Evolutionary conservation across 1,140 invertebrate species (phyloP).

Genomic region (Achroia grisella): DNA sequence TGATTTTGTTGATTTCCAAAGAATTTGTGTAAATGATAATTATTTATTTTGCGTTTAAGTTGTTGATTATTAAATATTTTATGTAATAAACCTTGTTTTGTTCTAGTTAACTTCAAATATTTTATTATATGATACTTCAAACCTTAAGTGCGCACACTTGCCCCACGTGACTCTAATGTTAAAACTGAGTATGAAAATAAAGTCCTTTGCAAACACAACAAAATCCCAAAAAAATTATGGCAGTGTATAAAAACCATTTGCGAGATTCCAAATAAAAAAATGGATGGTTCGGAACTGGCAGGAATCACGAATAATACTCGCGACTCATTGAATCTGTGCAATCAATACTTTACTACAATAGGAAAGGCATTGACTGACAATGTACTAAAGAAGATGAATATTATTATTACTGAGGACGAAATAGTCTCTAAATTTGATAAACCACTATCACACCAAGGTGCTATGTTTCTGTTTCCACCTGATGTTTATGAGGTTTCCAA

Average conservation of each 20-base stretch:
- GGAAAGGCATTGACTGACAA: background rate
- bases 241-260: conserved; percentile 3
- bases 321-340: background rate
- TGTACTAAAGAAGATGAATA: background rate
- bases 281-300: background rate
- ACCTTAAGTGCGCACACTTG: too few species aligned
- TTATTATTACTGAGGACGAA: background rate
- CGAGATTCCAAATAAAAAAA: background rate
- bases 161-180: too few species aligned
- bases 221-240: conserved; percentile 6
- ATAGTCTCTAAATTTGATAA: background rate
- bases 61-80: too few species aligned
- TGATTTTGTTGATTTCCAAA: too few species aligned
- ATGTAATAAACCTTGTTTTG: too few species aligned
- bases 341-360: background rate
- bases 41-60: too few species aligned
- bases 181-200: conserved; percentile 2
- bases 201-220: conserved; percentile 1
- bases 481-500: background rate
- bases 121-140: too few species aligned
- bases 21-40: too few species aligned
- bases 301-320: background rate
- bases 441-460: too few species aligned
- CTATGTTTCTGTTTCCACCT: background rate
- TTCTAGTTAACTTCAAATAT: too few species aligned